Percentiles rank a stretch among this genome's conserved stretches.
phyloP scores from a whole-genome alignment of 2,888 invertebrate genomes.

The Galerucella nymphaeae region DNA sequence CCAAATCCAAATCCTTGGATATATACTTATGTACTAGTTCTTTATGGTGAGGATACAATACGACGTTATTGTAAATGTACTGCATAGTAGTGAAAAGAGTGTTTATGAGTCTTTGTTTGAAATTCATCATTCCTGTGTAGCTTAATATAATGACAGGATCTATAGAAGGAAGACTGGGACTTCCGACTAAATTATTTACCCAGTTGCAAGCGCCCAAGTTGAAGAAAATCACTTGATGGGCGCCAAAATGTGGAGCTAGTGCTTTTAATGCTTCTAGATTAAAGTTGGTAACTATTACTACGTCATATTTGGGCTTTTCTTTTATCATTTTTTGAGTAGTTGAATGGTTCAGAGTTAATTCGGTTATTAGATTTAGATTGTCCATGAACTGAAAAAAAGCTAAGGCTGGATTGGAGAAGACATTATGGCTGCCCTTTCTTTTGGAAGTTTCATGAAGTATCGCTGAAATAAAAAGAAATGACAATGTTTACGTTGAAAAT shows the following conservation, averaged over 20 bases:
- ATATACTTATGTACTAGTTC: conserved; percentile 50
- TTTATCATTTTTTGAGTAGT: conserved; percentile 58
- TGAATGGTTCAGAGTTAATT: background rate
- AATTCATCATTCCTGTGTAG: conserved; percentile 40
- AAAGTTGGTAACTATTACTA: conserved; percentile 64
- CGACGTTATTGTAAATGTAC: conserved; percentile 39
- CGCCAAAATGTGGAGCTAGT: conserved; percentile 57
- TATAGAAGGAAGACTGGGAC: conserved; percentile 66
- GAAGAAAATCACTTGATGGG: conserved; percentile 59
- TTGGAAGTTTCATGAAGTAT: background rate
- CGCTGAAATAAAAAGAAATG: background rate
- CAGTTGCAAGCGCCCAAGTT: conserved; percentile 63
- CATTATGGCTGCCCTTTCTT: background rate
- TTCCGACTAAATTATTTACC: conserved; percentile 66
- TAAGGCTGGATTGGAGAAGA: background rate
- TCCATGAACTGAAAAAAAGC: background rate
- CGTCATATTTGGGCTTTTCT: conserved; percentile 54
- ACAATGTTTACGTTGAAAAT: no score
- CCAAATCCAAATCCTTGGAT: conserved; percentile 49
- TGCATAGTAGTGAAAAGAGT: conserved; percentile 48
- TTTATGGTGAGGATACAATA: conserved; percentile 48
- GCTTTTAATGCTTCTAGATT: conserved; percentile 65
- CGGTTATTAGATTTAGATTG: background rate
- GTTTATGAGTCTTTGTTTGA: conserved; percentile 41
- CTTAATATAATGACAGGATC: conserved; percentile 65